Evolutionary conservation across 2,797 vertebrate genomes (phyloP).

Genomic region (Hyperoplus immaculatus): DNA sequence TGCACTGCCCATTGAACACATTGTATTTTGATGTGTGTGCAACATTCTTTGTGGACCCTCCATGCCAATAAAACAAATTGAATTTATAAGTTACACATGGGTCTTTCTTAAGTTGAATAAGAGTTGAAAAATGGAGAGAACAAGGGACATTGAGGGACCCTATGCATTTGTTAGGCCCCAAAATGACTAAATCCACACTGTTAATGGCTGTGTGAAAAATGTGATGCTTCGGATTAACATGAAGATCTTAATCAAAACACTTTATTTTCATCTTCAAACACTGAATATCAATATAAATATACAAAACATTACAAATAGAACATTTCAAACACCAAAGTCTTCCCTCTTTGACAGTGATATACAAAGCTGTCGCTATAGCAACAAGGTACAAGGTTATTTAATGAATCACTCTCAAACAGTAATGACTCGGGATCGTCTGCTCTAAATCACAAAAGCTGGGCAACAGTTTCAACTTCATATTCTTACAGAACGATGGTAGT

Average conservation of each 20-base stretch:
- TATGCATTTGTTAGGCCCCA: too few relatives aligned
- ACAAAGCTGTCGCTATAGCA: not conserved
- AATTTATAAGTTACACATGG: too few relatives aligned
- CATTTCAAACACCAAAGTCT: not conserved
- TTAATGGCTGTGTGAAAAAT: not conserved
- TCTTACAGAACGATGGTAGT: not conserved
- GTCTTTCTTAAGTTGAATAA: too few relatives aligned
- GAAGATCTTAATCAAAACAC: not conserved
- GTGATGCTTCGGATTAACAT: not conserved
- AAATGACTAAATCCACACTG: too few relatives aligned
- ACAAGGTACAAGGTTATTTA: not conserved
- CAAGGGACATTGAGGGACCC: too few relatives aligned
- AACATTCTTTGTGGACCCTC: too few relatives aligned
- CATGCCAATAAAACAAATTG: too few relatives aligned
- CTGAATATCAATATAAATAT: slow-evolving; percentile 1
- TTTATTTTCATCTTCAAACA: slow-evolving; percentile 27
- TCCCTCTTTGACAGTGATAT: not conserved
- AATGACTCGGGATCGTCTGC: not conserved
- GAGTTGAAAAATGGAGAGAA: too few relatives aligned
- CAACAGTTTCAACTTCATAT: not conserved
- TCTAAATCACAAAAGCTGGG: not conserved
- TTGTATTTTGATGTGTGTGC: too few relatives aligned
- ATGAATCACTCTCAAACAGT: not conserved
- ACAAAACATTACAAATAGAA: slow-evolving; percentile 14
- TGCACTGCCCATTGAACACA: too few relatives aligned